These are phyloP conservation scores for Carabus problematicus DNA, from an alignment of 2,888 invertebrate genomes.

Conservation along the genomic window DNA sequence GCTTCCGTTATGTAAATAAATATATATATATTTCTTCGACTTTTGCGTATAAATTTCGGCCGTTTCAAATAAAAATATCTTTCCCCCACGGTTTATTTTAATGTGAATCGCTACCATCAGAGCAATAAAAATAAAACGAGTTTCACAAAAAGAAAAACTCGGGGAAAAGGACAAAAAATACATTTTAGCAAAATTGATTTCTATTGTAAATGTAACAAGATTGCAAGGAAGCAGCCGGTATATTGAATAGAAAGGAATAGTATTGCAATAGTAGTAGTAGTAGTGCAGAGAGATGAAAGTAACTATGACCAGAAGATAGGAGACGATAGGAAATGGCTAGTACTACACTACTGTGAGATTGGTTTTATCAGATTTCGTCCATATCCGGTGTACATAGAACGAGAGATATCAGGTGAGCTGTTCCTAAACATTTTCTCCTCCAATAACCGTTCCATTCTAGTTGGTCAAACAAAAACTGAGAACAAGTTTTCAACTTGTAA, in stretches of 20 bases:
- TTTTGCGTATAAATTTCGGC: neutral
- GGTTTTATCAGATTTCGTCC: constrained; percentile 38
- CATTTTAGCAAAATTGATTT: constrained; percentile 42
- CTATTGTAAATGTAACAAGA: constrained; percentile 41
- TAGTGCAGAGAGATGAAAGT: constrained; percentile 1
- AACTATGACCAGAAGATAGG: neutral
- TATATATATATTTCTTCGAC: neutral
- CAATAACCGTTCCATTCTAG: constrained; percentile 12
- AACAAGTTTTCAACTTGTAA: constrained; percentile 15
- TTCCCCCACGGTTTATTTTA: constrained; percentile 37
- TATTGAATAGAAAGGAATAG: constrained; percentile 33
- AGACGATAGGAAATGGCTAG: constrained; percentile 18
- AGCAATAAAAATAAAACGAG: constrained; percentile 33
- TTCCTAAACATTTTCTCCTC: neutral
- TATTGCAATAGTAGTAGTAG: constrained; percentile 16
- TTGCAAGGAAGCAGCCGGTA: constrained; percentile 25
- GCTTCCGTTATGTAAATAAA: too few relatives aligned
- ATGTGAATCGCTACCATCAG: constrained; percentile 32
- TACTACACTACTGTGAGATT: constrained; percentile 37
- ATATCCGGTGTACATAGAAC: constrained; percentile 21
- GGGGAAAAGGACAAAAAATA: constrained; percentile 28
- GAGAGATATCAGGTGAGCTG: constrained; percentile 30
- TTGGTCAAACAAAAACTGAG: constrained; percentile 15
- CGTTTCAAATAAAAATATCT: constrained; percentile 31
- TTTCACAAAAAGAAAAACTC: constrained; percentile 14